These are phyloP conservation scores for Pseudochromis fuscus DNA, from an alignment of 2,797 vertebrate genomes.

Conservation along the genomic window DNA sequence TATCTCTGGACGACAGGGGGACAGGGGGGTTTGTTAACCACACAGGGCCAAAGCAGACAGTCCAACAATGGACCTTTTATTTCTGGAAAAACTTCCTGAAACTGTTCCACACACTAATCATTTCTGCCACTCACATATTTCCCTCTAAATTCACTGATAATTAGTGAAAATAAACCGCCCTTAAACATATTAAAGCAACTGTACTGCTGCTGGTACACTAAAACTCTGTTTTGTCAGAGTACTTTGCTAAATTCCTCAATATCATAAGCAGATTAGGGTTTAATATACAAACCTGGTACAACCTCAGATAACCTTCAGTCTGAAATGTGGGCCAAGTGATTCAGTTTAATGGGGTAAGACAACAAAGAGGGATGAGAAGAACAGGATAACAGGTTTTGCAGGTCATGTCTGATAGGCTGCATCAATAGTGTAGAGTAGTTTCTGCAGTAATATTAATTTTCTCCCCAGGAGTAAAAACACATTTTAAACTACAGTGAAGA, in stretches of 20 bases:
- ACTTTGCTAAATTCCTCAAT: constrained; percentile 24
- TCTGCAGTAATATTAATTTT: neutral
- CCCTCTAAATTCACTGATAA: constrained; percentile 58
- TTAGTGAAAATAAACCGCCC: constrained; percentile 33
- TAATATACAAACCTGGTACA: constrained; percentile 23
- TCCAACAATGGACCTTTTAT: constrained; percentile 82
- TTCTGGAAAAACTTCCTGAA: constrained; percentile 72
- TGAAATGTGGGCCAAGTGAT: constrained; percentile 31
- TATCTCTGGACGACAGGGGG: constrained; percentile 71
- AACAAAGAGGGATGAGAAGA: neutral
- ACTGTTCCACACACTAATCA: constrained; percentile 62
- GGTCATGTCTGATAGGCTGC: constrained; percentile 25
- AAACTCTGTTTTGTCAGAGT: constrained; percentile 7
- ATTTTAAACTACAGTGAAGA: neutral
- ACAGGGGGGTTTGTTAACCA: constrained; percentile 77
- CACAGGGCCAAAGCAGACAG: constrained; percentile 63
- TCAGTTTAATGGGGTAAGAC: constrained; percentile 10
- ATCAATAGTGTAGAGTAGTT: neutral
- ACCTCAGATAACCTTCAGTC: constrained; percentile 21
- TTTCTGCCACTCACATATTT: constrained; percentile 57
- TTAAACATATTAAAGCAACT: constrained; percentile 35
- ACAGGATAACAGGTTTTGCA: constrained; percentile 21
- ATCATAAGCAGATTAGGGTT: constrained; percentile 25
- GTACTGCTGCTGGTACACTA: constrained; percentile 10
- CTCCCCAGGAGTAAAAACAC: neutral